Evolutionary conservation across 2,113 vertebrate genomes (phyloP).

Genomic region (Coryphaenoides rupestris): DNA sequence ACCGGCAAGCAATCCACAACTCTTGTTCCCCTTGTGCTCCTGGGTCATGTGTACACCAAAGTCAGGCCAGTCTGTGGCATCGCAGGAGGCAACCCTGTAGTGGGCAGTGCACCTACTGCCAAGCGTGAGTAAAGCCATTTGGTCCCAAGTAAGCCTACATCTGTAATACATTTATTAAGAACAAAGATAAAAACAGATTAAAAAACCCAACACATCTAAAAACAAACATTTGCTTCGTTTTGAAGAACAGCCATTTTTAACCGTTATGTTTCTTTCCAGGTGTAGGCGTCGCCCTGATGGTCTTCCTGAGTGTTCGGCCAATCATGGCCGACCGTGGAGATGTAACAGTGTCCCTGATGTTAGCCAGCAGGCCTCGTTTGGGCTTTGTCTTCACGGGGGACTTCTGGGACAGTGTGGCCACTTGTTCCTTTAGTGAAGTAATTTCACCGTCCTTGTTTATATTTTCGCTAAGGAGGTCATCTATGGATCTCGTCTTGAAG

Average conservation of each 20-base stretch:
- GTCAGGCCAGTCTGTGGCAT: too few relatives aligned
- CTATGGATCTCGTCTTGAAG: slow-evolving; percentile 25
- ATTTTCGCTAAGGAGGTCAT: slow-evolving; percentile 59
- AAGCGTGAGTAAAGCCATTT: too few relatives aligned
- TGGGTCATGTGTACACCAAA: too few relatives aligned
- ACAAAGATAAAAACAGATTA: neutral
- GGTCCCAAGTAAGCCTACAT: too few relatives aligned
- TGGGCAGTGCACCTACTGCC: too few relatives aligned
- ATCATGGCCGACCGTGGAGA: slow-evolving; percentile 54
- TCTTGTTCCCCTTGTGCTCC: too few relatives aligned
- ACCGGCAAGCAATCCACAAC: too few relatives aligned
- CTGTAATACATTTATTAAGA: neutral
- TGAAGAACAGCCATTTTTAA: neutral
- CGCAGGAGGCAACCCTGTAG: too few relatives aligned
- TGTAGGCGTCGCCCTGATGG: neutral
- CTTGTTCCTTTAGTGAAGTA: slow-evolving; percentile 64
- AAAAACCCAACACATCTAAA: neutral
- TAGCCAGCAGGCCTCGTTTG: slow-evolving; percentile 76
- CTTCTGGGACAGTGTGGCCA: slow-evolving; percentile 47
- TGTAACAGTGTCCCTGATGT: slow-evolving; percentile 76
- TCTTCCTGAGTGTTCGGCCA: slow-evolving; percentile 59
- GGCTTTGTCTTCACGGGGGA: slow-evolving; percentile 60
- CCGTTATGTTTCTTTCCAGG: slow-evolving; percentile 38
- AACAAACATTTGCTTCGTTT: neutral
- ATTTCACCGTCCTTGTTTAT: slow-evolving; percentile 72